These are phyloP conservation scores for Cetonia aurata DNA, from an alignment of 2,888 invertebrate species.

Conservation along the genomic window DNA sequence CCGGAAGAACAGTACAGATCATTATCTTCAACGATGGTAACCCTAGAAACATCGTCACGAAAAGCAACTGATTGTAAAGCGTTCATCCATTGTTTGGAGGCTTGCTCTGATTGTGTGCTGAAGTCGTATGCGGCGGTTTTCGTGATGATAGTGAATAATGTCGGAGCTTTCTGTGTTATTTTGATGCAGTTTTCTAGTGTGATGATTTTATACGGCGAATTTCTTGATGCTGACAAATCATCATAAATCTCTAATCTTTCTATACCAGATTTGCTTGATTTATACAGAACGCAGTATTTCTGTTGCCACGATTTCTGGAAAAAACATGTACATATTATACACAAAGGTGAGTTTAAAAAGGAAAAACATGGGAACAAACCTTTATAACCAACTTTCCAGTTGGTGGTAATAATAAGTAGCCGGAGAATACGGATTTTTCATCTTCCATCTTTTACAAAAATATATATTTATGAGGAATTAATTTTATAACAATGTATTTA, in stretches of 20 bases:
- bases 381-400: constrained; percentile 83
- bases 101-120: constrained; percentile 77
- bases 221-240: constrained; percentile 71
- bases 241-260: constrained; percentile 89
- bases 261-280: constrained; percentile 87
- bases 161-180: constrained; percentile 76
- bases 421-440: constrained; percentile 81
- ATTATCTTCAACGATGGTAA: constrained; percentile 85
- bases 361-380: constrained; percentile 63
- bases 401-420: constrained; percentile 83
- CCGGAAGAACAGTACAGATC: constrained; percentile 90
- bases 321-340: constrained; percentile 11
- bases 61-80: constrained; percentile 87
- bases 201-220: constrained; percentile 78
- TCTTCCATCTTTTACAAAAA: constrained; percentile 72
- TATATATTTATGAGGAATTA: neutral
- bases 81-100: constrained; percentile 82
- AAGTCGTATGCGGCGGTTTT: constrained; percentile 75
- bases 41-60: constrained; percentile 73
- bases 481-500: constrained; percentile 19
- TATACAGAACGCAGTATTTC: constrained; percentile 82
- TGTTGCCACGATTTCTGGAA: constrained; percentile 89
- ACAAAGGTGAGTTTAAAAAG: constrained; percentile 19
- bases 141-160: constrained; percentile 78
- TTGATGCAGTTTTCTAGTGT: constrained; percentile 90